Base-by-base conservation (phyloP, 2,113 vertebrate species). In the Okapia johnstoni region DNA sequence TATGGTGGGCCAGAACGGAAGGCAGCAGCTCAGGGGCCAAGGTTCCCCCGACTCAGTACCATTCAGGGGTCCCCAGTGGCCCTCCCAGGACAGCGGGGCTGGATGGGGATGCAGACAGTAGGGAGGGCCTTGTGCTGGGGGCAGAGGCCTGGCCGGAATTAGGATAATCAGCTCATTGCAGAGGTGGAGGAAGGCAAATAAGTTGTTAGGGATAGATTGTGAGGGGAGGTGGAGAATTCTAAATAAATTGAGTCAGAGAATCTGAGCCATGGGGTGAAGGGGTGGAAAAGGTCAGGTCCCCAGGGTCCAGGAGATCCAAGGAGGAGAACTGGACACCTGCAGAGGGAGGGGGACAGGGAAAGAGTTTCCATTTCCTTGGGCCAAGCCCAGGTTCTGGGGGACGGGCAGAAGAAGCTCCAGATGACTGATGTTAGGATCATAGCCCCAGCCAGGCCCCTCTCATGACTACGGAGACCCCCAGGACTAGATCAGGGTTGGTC, bases 271-370 rank as follows among this genome's bases (percentile, higher is more conserved):
- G 63, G 36, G 36, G 28, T 66, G 60, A 63, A 60, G 55, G 17
- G 63, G 46, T 6, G 30, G 88, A 79, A 89, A 94, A 96, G 66
- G 85, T 97, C 85, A 88, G 50, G 81, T 95, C 91, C 94, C 96
- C 66, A 48, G 87, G 66, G 85, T 54, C 87, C 77, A 66, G 87
- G 94, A 95, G 96, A 96, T 97, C 97, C 94, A 88, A 88, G 96
- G 60, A 97, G 84, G 92, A 96, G 94, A 97, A 98, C 55, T 83
- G 46, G 97, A 97, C 85, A 97, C 96, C 95, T 63, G 54, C 66
- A 28, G 61, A 70, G 79, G 55, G 23, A 87, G 63, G 50, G 57
- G 66, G 13, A 46, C 9, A 40, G 26, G 57, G 58, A 15, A 60
- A 55, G 58, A 96, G 93, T 96, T 86, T 98, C 92, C 79, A 80